These are phyloP conservation scores for Phrynosoma blainvillii DNA, from an alignment of 2,113 vertebrate genomes.

Conservation along the genomic window DNA sequence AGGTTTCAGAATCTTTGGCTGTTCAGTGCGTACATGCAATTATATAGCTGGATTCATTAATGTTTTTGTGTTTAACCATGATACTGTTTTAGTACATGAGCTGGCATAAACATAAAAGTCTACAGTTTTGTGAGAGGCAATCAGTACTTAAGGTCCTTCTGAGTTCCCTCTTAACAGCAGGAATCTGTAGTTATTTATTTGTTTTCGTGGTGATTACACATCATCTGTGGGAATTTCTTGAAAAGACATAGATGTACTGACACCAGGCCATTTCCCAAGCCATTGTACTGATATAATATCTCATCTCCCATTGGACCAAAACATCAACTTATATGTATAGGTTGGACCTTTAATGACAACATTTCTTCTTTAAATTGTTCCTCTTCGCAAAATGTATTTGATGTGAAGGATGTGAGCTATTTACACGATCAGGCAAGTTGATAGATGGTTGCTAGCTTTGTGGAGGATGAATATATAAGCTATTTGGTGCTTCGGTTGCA, in stretches of 20 bases:
- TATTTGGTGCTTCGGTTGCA: background rate
- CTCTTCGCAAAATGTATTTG: background rate
- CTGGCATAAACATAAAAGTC: constrained; percentile 43
- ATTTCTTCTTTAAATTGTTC: background rate
- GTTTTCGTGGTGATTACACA: background rate
- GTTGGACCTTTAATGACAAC: background rate
- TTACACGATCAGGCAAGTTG: background rate
- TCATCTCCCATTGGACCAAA: background rate
- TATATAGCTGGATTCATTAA: constrained; percentile 52
- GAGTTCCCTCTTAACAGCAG: constrained; percentile 39
- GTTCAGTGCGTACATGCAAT: constrained; percentile 31
- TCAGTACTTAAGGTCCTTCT: constrained; percentile 29
- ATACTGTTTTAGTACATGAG: background rate
- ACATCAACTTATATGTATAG: background rate
- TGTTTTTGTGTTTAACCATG: constrained; percentile 37
- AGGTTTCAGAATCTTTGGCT: constrained; percentile 54
- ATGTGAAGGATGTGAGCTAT: background rate
- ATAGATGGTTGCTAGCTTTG: background rate
- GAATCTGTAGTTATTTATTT: background rate
- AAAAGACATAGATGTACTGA: background rate
- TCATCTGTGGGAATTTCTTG: constrained; percentile 21
- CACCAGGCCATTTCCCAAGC: background rate
- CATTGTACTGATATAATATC: background rate
- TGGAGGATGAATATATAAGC: background rate
- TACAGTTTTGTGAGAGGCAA: constrained; percentile 33